These are phyloP conservation scores for Falco rusticolus DNA, from an alignment of 2,797 vertebrate species.

Conservation along the genomic window DNA sequence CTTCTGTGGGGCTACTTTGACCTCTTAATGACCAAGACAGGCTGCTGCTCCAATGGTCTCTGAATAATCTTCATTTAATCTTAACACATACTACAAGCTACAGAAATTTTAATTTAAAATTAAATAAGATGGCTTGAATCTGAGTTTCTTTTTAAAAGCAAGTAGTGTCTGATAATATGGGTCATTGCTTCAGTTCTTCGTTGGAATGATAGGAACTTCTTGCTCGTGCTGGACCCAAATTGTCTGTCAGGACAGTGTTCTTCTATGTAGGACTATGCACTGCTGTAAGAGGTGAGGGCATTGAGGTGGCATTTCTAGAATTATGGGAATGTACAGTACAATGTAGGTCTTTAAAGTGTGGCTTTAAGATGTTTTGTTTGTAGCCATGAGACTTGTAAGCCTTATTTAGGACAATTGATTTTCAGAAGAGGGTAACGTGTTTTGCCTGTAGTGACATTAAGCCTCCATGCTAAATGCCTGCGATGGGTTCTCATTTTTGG, in stretches of 20 bases:
- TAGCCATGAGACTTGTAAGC: not conserved
- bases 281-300: rapidly evolving
- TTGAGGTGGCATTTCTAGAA: not conserved
- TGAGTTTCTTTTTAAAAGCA: not conserved
- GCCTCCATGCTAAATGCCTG: rapidly evolving
- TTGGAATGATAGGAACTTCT: not conserved
- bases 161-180: not conserved
- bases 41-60: not conserved
- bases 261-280: not conserved
- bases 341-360: not conserved
- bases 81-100: not conserved
- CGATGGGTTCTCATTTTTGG: not conserved
- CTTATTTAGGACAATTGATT: not conserved
- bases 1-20: not conserved
- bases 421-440: not conserved
- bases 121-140: not conserved
- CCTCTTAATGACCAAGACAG: not conserved
- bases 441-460: not conserved
- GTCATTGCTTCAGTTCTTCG: not conserved
- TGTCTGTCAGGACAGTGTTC: not conserved
- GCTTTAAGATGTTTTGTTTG: not conserved
- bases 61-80: not conserved
- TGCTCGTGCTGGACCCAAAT: not conserved
- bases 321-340: not conserved
- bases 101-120: not conserved